A percentile compares a stretch with the other conserved stretches of the same genome.
These are phyloP conservation scores for Rousettus leschenaultii DNA, from an alignment of 2,113 vertebrate genomes.

Conservation along the genomic window DNA sequence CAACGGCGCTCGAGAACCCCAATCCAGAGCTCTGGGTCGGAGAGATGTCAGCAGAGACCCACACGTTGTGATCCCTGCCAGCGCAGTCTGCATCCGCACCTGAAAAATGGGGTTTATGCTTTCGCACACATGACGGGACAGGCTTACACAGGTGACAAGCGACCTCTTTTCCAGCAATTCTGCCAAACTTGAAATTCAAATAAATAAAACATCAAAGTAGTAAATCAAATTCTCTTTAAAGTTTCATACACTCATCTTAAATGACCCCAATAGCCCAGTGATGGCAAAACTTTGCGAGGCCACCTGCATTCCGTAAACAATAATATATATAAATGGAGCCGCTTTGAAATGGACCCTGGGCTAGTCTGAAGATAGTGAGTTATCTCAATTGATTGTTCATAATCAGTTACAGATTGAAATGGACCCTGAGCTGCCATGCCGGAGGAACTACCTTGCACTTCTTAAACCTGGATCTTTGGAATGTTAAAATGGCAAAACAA, in stretches of 20 bases:
- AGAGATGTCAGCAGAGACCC: not conserved
- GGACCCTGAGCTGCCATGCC: not conserved
- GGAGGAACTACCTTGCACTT: not conserved
- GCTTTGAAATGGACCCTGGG: not conserved
- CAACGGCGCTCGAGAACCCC: fast-evolving
- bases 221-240: not conserved
- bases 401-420: no score
- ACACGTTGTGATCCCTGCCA: not conserved
- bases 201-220: not conserved
- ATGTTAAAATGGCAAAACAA: not conserved
- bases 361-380: no score
- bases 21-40: not conserved
- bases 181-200: not conserved
- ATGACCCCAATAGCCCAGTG: not conserved
- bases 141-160: not conserved
- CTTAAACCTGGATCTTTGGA: no score
- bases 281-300: not conserved
- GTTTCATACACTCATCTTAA: not conserved
- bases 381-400: no score
- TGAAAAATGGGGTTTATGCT: not conserved
- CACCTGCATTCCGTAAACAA: not conserved
- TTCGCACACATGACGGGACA: not conserved
- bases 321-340: not conserved
- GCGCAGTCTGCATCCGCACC: not conserved
- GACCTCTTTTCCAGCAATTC: not conserved